A percentile compares a stretch with the other conserved stretches of the same genome.
phyloP scores from a whole-genome alignment of 1,140 invertebrate species.

The Lysiphlebus fabarum region DNA sequence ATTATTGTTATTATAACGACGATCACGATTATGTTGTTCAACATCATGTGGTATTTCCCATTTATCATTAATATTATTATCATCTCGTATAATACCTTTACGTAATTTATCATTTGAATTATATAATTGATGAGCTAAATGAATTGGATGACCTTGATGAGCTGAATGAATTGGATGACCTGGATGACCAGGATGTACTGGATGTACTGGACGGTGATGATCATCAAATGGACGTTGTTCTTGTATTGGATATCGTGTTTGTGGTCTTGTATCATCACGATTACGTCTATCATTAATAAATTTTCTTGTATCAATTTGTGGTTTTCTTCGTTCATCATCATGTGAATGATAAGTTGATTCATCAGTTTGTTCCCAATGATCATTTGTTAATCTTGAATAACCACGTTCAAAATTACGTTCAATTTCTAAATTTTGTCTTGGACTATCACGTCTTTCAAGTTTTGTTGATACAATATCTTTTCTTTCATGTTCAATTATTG shows the following conservation, averaged over 20 bases:
- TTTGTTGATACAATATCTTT: constrained; percentile 41
- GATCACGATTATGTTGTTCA: constrained; percentile 43
- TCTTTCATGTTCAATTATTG: constrained; percentile 33
- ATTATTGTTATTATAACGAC: constrained; percentile 32
- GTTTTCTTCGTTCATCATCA: constrained; percentile 45
- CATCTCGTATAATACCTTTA: constrained; percentile 33
- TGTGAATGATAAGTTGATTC: constrained; percentile 43
- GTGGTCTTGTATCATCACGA: constrained; percentile 37
- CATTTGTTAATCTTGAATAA: constrained; percentile 38
- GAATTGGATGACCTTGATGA: too few relatives aligned
- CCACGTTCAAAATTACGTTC: constrained; percentile 46
- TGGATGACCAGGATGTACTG: too few relatives aligned
- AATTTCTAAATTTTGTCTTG: constrained; percentile 37
- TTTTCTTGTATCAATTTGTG: constrained; percentile 39
- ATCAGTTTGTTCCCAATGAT: constrained; percentile 50
- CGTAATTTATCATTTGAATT: constrained; percentile 17
- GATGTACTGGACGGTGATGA: constrained; percentile 35
- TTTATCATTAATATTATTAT: constrained; percentile 40
- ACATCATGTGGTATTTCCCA: constrained; percentile 50
- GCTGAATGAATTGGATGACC: too few relatives aligned
- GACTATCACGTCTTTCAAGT: constrained; percentile 42
- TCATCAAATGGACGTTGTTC: constrained; percentile 47
- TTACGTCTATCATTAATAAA: constrained; percentile 48
- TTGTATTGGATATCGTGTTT: constrained; percentile 40
- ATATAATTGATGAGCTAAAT: too few relatives aligned